Evolutionary conservation across 2,113 vertebrate species (phyloP).

Genomic region (Benitochromis conjunctus): DNA sequence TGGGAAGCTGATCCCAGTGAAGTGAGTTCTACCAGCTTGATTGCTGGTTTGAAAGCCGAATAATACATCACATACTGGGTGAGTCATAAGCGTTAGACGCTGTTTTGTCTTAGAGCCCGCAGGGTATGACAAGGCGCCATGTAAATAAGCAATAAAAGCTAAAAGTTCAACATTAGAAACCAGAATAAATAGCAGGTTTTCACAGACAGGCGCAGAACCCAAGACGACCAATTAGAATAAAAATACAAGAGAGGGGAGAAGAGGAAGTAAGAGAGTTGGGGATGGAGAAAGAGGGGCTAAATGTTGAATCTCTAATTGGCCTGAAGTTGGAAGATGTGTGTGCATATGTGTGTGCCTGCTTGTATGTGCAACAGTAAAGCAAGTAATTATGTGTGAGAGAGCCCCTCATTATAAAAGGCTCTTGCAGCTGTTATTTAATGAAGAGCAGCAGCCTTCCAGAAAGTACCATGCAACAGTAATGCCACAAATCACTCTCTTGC

Average conservation of each 20-base stretch:
- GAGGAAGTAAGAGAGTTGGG: constrained; percentile 1
- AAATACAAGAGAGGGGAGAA: neutral
- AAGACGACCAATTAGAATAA: constrained; percentile 45
- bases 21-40: neutral
- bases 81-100: neutral
- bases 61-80: neutral
- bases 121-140: neutral
- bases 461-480: neutral
- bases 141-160: constrained; percentile 14
- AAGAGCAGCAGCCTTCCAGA: constrained; percentile 5
- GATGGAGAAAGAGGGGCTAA: constrained; percentile 21
- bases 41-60: neutral
- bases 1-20: neutral
- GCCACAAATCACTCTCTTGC: constrained; percentile 6
- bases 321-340: constrained; percentile 35
- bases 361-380: constrained; percentile 33
- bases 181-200: constrained; percentile 21
- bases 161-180: neutral
- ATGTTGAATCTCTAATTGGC: constrained; percentile 57
- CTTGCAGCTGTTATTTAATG: constrained; percentile 41
- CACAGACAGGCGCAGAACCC: neutral
- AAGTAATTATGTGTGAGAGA: constrained; percentile 51
- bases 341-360: neutral
- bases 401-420: constrained; percentile 40
- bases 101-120: neutral